Evolutionary conservation across 2,797 vertebrate genomes (phyloP).

Genomic region (Hyperoplus lanceolatus): DNA sequence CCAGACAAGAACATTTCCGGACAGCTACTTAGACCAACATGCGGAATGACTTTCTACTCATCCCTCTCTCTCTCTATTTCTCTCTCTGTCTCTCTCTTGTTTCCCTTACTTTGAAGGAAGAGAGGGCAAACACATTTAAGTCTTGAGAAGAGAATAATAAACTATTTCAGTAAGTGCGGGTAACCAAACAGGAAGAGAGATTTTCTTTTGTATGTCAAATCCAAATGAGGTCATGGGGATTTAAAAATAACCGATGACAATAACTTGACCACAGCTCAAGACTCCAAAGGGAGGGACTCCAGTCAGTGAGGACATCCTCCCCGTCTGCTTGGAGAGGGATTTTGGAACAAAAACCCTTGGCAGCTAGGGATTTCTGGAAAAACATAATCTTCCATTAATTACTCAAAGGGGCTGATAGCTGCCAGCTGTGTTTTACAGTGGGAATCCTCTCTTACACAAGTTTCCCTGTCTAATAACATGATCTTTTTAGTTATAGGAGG

Average conservation of each 20-base stretch:
- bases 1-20: neutral
- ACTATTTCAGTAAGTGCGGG: neutral
- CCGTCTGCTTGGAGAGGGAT: constrained; percentile 22
- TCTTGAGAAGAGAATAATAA: neutral
- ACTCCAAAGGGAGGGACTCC: constrained; percentile 44
- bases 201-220: constrained; percentile 54
- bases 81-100: neutral
- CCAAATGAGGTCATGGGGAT: constrained; percentile 62
- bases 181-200: constrained; percentile 44
- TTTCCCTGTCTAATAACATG: constrained; percentile 33
- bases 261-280: constrained; percentile 68
- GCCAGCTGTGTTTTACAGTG: constrained; percentile 57
- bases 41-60: constrained; percentile 24
- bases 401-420: constrained; percentile 39
- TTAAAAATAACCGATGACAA: constrained; percentile 72
- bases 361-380: constrained; percentile 53
- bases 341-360: constrained; percentile 61
- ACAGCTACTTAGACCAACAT: constrained; percentile 35
- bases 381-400: constrained; percentile 56
- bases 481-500: constrained; percentile 14
- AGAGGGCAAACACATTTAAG: constrained; percentile 11
- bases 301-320: constrained; percentile 52
- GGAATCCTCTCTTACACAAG: constrained; percentile 39
- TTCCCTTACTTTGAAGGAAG: constrained; percentile 3
- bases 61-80: neutral